Conservation (phyloP, 2,888 invertebrate species). For the Panzeria rudis region DNA sequence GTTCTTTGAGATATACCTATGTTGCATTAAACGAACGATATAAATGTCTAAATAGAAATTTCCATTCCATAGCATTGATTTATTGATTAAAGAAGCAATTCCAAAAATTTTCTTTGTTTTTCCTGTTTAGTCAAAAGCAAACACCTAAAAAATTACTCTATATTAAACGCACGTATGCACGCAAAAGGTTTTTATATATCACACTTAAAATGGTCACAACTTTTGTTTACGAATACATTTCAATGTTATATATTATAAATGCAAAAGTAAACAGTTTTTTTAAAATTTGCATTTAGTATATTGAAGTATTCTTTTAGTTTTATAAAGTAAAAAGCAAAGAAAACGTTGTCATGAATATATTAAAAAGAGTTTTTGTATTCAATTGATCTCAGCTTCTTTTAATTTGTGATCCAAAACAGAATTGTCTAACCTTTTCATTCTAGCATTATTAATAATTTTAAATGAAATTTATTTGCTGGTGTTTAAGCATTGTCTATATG, state of each 20-base stretch:
- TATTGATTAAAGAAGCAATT: no score
- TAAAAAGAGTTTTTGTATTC: constrained; percentile 26
- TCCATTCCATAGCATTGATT: no score
- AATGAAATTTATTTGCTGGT: no score
- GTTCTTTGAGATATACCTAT: no score
- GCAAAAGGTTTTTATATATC: constrained; percentile 24
- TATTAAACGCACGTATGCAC: neutral
- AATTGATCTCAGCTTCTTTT: neutral
- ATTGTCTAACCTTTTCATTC: no score
- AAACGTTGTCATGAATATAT: constrained; percentile 46
- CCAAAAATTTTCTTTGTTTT: neutral
- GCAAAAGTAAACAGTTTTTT: constrained; percentile 23
- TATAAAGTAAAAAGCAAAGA: neutral
- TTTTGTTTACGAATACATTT: constrained; percentile 17
- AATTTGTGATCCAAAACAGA: no score
- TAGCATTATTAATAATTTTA: no score
- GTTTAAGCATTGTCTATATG: no score
- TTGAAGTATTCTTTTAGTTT: neutral
- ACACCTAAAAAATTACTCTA: constrained; percentile 3
- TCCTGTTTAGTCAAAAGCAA: neutral
- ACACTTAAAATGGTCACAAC: neutral
- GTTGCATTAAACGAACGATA: no score
- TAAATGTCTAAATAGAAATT: no score
- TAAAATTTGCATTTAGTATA: constrained; percentile 5
- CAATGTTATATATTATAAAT: neutral